Evolutionary conservation across 2,888 invertebrate genomes (phyloP).

Genomic region (Pachymerium ferrugineum): DNA sequence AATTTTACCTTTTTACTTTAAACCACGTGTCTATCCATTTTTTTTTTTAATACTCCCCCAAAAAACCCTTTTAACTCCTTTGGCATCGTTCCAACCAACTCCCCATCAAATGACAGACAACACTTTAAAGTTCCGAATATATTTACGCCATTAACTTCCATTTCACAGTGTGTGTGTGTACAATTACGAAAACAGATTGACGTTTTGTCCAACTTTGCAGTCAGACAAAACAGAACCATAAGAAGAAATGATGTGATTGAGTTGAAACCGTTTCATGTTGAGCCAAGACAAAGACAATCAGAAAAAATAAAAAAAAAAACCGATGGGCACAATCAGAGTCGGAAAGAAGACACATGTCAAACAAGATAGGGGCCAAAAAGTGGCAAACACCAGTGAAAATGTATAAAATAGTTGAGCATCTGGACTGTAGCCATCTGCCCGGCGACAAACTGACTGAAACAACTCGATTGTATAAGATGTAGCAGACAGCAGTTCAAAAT

Average conservation of each 20-base stretch:
- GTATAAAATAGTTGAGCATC: slow-evolving; percentile 1
- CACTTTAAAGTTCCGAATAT: neutral
- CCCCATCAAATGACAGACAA: neutral
- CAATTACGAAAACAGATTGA: neutral
- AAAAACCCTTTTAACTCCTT: neutral
- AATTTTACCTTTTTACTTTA: too few species aligned
- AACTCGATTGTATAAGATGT: neutral
- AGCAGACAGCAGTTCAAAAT: neutral
- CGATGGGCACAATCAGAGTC: neutral
- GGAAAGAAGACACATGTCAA: neutral
- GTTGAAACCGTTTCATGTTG: neutral
- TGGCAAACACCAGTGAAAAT: neutral
- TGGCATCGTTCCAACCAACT: neutral
- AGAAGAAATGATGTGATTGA: neutral
- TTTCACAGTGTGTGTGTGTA: neutral
- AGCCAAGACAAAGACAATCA: neutral
- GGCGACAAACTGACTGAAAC: neutral
- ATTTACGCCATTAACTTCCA: neutral
- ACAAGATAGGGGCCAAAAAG: neutral
- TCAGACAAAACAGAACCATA: neutral
- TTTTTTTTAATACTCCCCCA: neutral
- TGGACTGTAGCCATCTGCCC: neutral
- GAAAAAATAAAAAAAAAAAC: neutral
- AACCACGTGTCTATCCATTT: neutral
- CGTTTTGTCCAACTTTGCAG: neutral